Base-by-base conservation (phyloP, 1,140 invertebrate genomes). In the Dendroctonus ponderosae region DNA sequence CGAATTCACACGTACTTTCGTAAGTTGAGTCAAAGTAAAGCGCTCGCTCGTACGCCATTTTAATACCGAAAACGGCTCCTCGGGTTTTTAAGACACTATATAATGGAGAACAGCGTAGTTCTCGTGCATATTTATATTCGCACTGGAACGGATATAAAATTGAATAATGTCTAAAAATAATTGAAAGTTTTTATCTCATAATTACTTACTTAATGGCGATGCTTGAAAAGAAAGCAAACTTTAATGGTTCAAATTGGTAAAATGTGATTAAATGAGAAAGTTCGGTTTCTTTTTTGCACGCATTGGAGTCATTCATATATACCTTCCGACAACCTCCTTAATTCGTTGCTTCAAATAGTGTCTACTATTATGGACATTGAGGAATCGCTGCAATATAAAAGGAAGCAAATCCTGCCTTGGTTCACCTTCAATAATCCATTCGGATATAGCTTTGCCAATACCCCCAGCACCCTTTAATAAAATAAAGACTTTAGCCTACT, bases 1-100 rank as follows among this genome's bases (percentile, higher is more conserved):
- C 40, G 15, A 15, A 7, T 52, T 41, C 5, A 46, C 44, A 15
- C 62, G 12, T 74, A 76, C 82, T 76, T 79, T 75, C 78, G 58
- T 82, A 82, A 53, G 82, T 82, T 8, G 82, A 79, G 74, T 85
- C 82, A 70, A 86, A 86, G 74, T 86, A 86, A 11, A 85, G 75
- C 11, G 91, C 87, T 72, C 91, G 79, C 78, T 94, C 92, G 74
- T 92, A 94, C n/a, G 90, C 91, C 88, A 93, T 92, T 74, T 89
- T 89, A 66, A 91, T 89, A 37, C 89, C 89, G 82, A 93, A 93
- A 43, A 91, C 84, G 11, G 90, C 92, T 2, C 91, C 91, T 50
- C 83, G 82, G 58, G 85, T 85, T 80, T 90, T 85, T n/a, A 91
- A 78, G 40, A 89, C 83, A 12, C 89, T 88, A 77, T 91, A 91